Conservation (phyloP, 2,113 vertebrate genomes). For the Heloderma charlesbogerti region DNA sequence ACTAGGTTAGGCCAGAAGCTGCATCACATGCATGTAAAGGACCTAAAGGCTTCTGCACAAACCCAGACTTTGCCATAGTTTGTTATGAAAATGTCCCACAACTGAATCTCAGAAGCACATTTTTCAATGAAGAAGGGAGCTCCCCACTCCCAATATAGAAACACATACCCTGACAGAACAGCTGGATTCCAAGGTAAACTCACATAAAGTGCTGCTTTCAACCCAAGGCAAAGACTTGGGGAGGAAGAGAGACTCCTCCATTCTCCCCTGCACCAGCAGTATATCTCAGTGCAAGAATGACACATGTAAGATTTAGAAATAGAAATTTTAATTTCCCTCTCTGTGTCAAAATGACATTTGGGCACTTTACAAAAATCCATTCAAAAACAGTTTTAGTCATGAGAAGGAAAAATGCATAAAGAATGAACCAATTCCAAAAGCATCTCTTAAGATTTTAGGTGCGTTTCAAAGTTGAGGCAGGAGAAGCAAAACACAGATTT, state of each 20-base stretch:
- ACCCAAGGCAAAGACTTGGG: neutral
- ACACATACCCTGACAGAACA: neutral
- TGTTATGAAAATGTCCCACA: neutral
- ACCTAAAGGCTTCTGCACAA: neutral
- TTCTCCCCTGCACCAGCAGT: neutral
- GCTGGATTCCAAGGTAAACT: neutral
- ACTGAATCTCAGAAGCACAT: neutral
- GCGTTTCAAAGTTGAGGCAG: rapidly evolving
- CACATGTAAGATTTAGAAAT: neutral
- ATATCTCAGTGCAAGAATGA: neutral
- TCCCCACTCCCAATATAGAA: neutral
- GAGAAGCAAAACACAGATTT: neutral
- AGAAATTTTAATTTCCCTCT: neutral
- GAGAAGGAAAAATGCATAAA: neutral
- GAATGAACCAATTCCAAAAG: neutral
- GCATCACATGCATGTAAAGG: neutral
- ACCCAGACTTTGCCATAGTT: neutral
- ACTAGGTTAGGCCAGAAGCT: neutral
- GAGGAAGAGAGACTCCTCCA: neutral
- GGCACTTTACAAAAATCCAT: neutral
- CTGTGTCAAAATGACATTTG: neutral
- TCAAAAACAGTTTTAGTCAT: neutral
- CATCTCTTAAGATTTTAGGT: neutral
- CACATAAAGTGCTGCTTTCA: neutral
- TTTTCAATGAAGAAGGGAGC: neutral